Evolutionary conservation across 2,888 invertebrate genomes (phyloP).

Genomic region (Melanostoma mellinum): DNA sequence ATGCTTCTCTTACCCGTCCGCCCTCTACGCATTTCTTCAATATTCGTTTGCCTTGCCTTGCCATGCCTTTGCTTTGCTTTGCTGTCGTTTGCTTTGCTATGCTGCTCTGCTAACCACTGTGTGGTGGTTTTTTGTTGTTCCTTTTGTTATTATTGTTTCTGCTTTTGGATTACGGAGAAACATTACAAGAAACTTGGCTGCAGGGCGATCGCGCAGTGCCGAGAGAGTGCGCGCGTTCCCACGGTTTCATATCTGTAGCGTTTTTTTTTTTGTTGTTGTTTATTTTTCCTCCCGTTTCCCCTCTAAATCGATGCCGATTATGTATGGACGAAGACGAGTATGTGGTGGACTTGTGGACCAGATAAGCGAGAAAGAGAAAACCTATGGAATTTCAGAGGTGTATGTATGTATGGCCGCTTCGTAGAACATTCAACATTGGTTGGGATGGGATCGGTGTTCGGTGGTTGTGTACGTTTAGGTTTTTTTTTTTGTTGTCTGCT

Average conservation of each 20-base stretch:
- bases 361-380: constrained; percentile 59
- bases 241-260: constrained; percentile 73
- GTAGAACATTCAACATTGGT: constrained; percentile 63
- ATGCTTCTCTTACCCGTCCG: constrained; percentile 34
- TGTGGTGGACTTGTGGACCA: constrained; percentile 61
- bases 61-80: constrained; percentile 16
- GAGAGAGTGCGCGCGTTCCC: constrained; percentile 72
- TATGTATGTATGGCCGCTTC: constrained; percentile 50
- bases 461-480: constrained; percentile 40
- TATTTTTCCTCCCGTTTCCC: constrained; percentile 58
- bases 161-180: constrained; percentile 69
- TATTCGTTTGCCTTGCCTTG: constrained; percentile 47
- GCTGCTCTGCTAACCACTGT: constrained; percentile 61
- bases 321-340: constrained; percentile 58
- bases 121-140: constrained; percentile 54
- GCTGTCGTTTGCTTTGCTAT: constrained; percentile 19
- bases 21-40: constrained; percentile 66
- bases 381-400: constrained; percentile 55
- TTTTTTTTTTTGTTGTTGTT: constrained; percentile 45
- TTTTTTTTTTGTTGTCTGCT: constrained; percentile 54
- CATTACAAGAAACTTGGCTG: constrained; percentile 71
- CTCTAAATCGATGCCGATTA: constrained; percentile 66
- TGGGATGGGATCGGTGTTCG: constrained; percentile 2
- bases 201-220: constrained; percentile 72
- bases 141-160: constrained; percentile 52